Percentiles rank a stretch among this genome's conserved stretches.
phyloP scores from a whole-genome alignment of 2,888 invertebrate genomes.

The Formica aserva region DNA sequence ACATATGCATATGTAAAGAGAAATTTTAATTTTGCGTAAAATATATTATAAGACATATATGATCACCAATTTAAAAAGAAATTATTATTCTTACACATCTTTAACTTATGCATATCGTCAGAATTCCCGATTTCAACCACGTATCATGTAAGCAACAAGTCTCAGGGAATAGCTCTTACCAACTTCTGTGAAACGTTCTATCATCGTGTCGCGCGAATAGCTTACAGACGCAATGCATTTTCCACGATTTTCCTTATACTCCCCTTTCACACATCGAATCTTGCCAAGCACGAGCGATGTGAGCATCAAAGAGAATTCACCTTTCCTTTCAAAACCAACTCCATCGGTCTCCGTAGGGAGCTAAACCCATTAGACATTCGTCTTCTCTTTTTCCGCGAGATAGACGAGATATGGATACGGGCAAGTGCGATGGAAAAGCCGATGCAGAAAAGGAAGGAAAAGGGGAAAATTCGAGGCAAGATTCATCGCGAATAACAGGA shows the following conservation, averaged over 20 bases:
- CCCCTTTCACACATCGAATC: conserved; percentile 67
- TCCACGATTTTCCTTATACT: conserved; percentile 71
- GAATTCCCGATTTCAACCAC: background rate
- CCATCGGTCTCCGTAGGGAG: conserved; percentile 66
- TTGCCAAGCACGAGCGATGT: conserved; percentile 39
- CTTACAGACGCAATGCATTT: conserved; percentile 54
- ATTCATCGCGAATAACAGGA: conserved; percentile 6
- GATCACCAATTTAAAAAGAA: background rate
- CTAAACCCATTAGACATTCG: conserved; percentile 74
- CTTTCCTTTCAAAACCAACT: conserved; percentile 69
- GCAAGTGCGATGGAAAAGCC: background rate
- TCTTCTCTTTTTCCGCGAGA: conserved; percentile 58
- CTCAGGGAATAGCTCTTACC: conserved; percentile 22
- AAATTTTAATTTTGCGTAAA: background rate
- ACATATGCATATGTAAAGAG: background rate
- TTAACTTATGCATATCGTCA: background rate
- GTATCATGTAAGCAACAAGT: conserved; percentile 10
- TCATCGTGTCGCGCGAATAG: conserved; percentile 42
- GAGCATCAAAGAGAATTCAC: conserved; percentile 63
- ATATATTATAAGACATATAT: background rate
- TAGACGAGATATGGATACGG: conserved; percentile 31
- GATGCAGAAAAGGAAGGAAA: background rate
- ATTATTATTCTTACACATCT: background rate
- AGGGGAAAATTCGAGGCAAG: conserved; percentile 1
- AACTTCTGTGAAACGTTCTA: conserved; percentile 32